Base-by-base conservation (phyloP, 2,797 vertebrate genomes). In the Urocyon cinereoargenteus region DNA sequence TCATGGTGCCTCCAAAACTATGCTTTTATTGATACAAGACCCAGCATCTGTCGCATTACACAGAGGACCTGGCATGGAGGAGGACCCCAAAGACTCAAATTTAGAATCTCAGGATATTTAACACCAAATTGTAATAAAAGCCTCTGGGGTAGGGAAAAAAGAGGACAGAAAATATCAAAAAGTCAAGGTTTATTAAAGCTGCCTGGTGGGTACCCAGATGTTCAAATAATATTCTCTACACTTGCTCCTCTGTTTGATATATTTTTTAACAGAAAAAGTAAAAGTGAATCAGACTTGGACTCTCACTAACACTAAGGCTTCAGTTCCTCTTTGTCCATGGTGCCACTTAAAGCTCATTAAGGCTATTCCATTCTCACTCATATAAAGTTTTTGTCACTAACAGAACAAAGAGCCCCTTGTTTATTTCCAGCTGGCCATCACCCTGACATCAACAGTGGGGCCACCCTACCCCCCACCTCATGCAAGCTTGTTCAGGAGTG, bases 91-190 rank as follows among this genome's bases (percentile, higher is more conserved):
- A 68, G 51, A 86, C 49, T 55, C 83, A 90, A 45, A 91, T 70
- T 83, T 22, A 94, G 62, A 61, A 89, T 70, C 40, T 83, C 81
- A 64, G 53, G 62, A 13, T 68, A 55, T 57, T 62, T 70, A 70
- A 51, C 4, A 36, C 15, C 72, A 90, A 79, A 72, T 36, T 49
- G 2, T 6, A 57, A 73, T 34, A 36, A 53, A 53, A 36, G 62
- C 13, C 51, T 92, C 53, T 16, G 11, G 11, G n/a, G 68, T 13
- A 94, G 16, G 45, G 18, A 73, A 59, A 28, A 55, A 53, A 91
- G 36, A 94, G 45, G 90, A 36, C 0, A 95, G 13, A 88, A 84
- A 92, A 91, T 18, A 73, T 16, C 31, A 61, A 28, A 94, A 92
- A 85, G 73, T 49, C 87, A 36, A 83, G 22, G 61, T 72, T 82